phyloP scores from a whole-genome alignment of 23 tunicate species.

The Phallusia fumigata region DNA sequence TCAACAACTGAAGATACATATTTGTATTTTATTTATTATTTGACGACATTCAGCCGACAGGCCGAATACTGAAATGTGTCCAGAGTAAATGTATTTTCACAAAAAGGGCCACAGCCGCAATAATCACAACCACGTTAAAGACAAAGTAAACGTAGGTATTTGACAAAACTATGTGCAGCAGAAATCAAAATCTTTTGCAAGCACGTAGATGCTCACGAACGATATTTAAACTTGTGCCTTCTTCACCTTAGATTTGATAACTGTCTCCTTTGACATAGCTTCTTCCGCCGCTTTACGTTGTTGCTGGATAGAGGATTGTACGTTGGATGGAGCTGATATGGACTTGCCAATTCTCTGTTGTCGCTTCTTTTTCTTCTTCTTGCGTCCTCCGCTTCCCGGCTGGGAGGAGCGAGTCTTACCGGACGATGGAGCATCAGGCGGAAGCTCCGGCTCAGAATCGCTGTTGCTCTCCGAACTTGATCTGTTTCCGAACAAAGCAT shows the following conservation, averaged over 20 bases:
- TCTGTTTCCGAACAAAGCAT: constrained; percentile 14
- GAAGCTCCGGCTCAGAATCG: constrained; percentile 89
- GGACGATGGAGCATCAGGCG: constrained; percentile 31
- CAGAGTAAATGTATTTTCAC: no score
- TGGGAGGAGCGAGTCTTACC: constrained; percentile 30
- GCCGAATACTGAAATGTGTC: no score
- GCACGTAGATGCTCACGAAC: no score
- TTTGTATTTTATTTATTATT: no score
- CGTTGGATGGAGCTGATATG: constrained; percentile 59
- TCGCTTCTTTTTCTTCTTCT: constrained; percentile 65
- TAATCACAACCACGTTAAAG: no score
- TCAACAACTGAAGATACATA: no score
- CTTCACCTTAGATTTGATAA: constrained; percentile 1
- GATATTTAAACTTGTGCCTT: not conserved
- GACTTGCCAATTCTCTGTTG: constrained; percentile 64
- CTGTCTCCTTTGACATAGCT: constrained; percentile 6
- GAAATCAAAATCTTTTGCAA: no score
- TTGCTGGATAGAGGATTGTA: constrained; percentile 5
- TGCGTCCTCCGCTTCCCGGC: constrained; percentile 22
- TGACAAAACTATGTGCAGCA: no score
- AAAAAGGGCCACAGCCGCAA: no score
- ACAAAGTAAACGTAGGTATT: no score
- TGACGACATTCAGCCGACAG: no score
- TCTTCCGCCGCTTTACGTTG: constrained; percentile 15
- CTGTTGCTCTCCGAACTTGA: constrained; percentile 89